Evolutionary conservation across 2,113 vertebrate species (phyloP).

Genomic region (Morone chrysops): DNA sequence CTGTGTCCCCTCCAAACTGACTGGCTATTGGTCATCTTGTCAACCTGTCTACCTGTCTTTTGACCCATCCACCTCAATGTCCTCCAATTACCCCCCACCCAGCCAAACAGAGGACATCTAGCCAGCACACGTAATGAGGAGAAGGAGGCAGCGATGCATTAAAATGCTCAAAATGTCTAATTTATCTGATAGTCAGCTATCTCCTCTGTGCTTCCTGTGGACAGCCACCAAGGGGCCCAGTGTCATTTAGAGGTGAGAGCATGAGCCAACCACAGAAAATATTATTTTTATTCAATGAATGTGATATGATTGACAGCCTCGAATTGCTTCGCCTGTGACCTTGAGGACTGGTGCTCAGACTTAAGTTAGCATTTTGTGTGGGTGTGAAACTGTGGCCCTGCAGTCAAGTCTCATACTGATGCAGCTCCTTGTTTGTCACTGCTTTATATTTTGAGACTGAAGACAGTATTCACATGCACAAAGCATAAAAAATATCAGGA

Average conservation of each 20-base stretch:
- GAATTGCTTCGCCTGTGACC: conserved; percentile 63
- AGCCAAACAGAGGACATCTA: conserved; percentile 21
- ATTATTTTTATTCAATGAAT: conserved; percentile 69
- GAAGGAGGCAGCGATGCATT: conserved; percentile 34
- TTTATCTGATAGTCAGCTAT: conserved; percentile 48
- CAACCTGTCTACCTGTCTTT: conserved; percentile 4
- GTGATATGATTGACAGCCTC: conserved; percentile 67
- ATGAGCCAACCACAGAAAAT: conserved; percentile 65
- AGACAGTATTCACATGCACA: neutral
- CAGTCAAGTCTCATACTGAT: conserved; percentile 23
- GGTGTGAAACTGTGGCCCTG: conserved; percentile 42
- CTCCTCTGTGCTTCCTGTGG: conserved; percentile 29
- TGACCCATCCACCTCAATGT: conserved; percentile 19
- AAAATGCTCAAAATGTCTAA: conserved; percentile 54
- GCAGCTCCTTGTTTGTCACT: conserved; percentile 18
- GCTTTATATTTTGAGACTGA: conserved; percentile 28
- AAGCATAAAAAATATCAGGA: neutral
- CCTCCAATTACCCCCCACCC: neutral
- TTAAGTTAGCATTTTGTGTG: conserved; percentile 52
- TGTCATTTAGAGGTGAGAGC: conserved; percentile 76
- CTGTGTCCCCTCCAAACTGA: neutral
- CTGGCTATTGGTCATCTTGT: neutral
- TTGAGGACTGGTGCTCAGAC: conserved; percentile 56
- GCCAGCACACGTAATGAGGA: conserved; percentile 35
- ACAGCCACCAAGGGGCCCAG: conserved; percentile 50